Evolutionary conservation across 2,888 invertebrate genomes (phyloP).

Genomic region (Heliconius hortense): DNA sequence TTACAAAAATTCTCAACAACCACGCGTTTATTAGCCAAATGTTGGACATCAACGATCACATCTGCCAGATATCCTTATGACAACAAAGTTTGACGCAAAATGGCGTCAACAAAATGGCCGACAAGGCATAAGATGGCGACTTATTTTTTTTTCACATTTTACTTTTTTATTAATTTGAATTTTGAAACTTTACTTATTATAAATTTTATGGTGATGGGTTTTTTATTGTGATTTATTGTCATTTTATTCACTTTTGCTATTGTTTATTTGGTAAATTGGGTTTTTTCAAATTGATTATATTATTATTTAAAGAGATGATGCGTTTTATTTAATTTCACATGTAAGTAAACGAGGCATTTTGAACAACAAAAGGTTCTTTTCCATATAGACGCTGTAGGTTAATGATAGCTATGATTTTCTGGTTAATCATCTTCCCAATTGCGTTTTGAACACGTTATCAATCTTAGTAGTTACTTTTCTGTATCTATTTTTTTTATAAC

Average conservation of each 20-base stretch:
- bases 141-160: slow-evolving; percentile 12
- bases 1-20: slow-evolving; percentile 86
- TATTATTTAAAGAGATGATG: background rate
- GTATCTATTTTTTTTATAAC: background rate
- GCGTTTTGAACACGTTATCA: too few relatives aligned
- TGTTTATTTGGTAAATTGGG: slow-evolving; percentile 23
- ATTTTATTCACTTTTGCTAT: slow-evolving; percentile 25
- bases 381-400: background rate
- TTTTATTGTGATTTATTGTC: slow-evolving; percentile 35
- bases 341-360: background rate
- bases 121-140: slow-evolving; percentile 36
- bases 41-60: slow-evolving; percentile 90
- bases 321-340: background rate
- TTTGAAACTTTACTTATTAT: slow-evolving; percentile 24
- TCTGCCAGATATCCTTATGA: slow-evolving; percentile 88
- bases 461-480: too few relatives aligned
- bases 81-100: slow-evolving; percentile 44
- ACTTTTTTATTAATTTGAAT: slow-evolving; percentile 8
- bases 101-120: slow-evolving; percentile 54
- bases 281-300: slow-evolving; percentile 24
- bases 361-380: background rate
- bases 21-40: slow-evolving; percentile 88
- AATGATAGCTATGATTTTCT: too few relatives aligned
- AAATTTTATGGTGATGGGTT: slow-evolving; percentile 5
- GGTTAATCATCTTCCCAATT: too few relatives aligned